A percentile compares a stretch with the other conserved stretches of the same genome.
Evolutionary conservation across 2,113 vertebrate species (phyloP).

Genomic region (Brachirus orientalis): DNA sequence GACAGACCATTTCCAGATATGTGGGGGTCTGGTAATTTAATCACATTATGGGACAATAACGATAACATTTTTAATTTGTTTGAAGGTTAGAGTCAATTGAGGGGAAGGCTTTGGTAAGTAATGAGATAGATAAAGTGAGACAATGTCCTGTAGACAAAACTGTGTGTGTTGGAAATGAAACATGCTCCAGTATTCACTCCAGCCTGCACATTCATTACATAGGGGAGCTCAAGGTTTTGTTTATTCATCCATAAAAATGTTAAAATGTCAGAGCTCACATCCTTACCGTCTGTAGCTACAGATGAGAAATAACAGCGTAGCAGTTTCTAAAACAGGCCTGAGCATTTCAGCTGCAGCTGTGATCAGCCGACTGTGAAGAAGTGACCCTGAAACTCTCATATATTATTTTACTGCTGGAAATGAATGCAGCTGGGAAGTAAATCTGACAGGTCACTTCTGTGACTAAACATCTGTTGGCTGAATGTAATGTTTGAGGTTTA

Average conservation of each 20-base stretch:
- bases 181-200: not conserved
- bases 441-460: not conserved
- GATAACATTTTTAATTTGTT: too few relatives aligned
- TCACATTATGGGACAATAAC: too few relatives aligned
- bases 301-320: constrained; percentile 1
- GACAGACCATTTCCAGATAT: too few relatives aligned
- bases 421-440: not conserved
- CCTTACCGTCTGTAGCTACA: not conserved
- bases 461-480: not conserved
- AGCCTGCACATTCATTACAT: constrained; percentile 5
- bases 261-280: constrained; percentile 40
- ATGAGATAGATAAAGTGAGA: too few relatives aligned
- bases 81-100: too few relatives aligned
- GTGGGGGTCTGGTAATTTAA: too few relatives aligned
- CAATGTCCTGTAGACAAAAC: too few relatives aligned
- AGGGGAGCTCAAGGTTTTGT: constrained; percentile 22
- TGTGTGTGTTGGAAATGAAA: not conserved
- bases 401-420: constrained; percentile 4
- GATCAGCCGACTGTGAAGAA: constrained; percentile 16
- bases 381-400: constrained; percentile 2
- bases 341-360: constrained; percentile 1
- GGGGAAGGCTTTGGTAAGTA: too few relatives aligned
- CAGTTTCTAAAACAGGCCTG: constrained; percentile 5
- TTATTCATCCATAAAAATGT: constrained; percentile 17
- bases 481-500: not conserved